phyloP scores from a whole-genome alignment of 2,113 vertebrate genomes.

The Arvicanthis niloticus region DNA sequence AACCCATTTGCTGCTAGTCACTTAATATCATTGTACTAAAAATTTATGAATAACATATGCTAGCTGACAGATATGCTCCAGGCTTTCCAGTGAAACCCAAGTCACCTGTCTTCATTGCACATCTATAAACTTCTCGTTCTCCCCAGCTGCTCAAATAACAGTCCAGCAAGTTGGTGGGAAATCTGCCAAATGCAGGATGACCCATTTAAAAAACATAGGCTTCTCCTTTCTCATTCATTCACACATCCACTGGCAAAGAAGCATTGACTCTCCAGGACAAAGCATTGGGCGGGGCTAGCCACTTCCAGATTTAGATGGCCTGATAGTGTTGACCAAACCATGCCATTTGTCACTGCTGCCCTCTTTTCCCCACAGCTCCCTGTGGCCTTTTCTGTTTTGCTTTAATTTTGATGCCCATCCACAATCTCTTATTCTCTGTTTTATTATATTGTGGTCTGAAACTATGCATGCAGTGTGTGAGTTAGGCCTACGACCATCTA shows the following conservation, averaged over 20 bases:
- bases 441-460: constrained; percentile 17
- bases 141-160: constrained; percentile 52
- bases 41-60: neutral
- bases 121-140: constrained; percentile 42
- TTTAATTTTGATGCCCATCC: neutral
- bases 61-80: neutral
- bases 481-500: neutral
- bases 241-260: neutral
- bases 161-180: constrained; percentile 42
- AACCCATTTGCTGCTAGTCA: neutral
- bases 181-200: neutral
- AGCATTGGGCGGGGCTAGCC: neutral
- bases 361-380: neutral
- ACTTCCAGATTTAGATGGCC: neutral
- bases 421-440: neutral
- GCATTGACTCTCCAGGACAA: neutral
- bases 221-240: constrained; percentile 43
- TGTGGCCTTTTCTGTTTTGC: neutral
- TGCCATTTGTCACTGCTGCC: neutral
- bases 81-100: constrained; percentile 37
- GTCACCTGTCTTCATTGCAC: neutral
- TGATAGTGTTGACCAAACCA: neutral
- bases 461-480: neutral
- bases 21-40: constrained; percentile 46
- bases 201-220: constrained; percentile 17